A percentile compares a stretch with the other conserved stretches of the same genome.
Evolutionary conservation across 2,888 invertebrate species (phyloP).

Genomic region (Melangyna quadrimaculata): DNA sequence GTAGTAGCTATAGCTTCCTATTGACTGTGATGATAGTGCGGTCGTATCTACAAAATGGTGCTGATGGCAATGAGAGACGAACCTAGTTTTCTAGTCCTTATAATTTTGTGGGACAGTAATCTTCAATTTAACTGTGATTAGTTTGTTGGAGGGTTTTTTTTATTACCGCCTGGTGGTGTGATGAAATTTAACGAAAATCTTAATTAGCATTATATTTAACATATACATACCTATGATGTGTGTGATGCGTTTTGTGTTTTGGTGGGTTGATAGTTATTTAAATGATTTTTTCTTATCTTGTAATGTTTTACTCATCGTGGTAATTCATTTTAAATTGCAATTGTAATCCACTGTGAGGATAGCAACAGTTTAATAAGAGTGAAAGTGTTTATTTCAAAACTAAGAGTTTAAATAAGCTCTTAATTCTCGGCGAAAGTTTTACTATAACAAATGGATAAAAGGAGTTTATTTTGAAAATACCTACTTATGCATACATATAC

Average conservation of each 20-base stretch:
- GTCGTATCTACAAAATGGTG: too few species aligned
- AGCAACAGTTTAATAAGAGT: background rate
- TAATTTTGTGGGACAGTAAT: conserved; percentile 58
- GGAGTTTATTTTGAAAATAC: too few species aligned
- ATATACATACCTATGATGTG: background rate
- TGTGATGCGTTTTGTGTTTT: background rate
- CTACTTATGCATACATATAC: too few species aligned
- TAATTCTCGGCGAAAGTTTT: too few species aligned
- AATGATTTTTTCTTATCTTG: background rate
- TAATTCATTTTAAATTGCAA: background rate
- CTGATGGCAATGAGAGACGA: conserved; percentile 9
- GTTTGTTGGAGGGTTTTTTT: conserved; percentile 25
- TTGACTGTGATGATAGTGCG: background rate
- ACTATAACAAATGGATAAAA: too few species aligned
- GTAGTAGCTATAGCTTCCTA: too few species aligned
- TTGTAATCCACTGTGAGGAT: background rate
- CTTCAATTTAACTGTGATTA: conserved; percentile 59
- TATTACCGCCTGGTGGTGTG: conserved; percentile 15
- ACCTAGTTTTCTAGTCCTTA: conserved; percentile 4
- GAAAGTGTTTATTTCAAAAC: background rate
- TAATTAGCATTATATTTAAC: background rate
- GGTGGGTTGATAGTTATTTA: background rate
- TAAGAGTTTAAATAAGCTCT: too few species aligned
- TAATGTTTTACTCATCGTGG: background rate
- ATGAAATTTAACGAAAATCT: background rate